These are phyloP conservation scores for Lepidurus apus DNA, from an alignment of 1,140 invertebrate genomes.

Conservation along the genomic window DNA sequence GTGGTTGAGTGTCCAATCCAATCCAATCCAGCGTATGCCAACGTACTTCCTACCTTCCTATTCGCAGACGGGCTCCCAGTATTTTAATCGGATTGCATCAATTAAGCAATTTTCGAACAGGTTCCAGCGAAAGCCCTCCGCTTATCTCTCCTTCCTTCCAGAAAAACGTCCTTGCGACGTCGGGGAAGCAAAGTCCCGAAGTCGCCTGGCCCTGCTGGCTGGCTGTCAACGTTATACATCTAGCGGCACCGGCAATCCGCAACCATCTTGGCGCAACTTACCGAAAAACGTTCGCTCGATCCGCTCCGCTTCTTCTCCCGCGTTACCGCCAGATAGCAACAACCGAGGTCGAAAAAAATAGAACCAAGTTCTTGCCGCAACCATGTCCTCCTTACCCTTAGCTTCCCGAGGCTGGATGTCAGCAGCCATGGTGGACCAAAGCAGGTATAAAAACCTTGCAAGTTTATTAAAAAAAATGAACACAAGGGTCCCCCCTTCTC, in stretches of 20 bases:
- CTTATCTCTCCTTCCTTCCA: background rate
- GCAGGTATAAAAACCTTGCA: slow-evolving; percentile 21
- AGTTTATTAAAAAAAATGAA: background rate
- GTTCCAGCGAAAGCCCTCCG: background rate
- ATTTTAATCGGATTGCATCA: slow-evolving; percentile 7
- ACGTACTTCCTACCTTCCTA: background rate
- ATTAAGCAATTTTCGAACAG: background rate
- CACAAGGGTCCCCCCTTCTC: background rate
- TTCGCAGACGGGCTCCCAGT: background rate
- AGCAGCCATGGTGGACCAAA: slow-evolving; percentile 34
- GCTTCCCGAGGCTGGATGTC: slow-evolving; percentile 32
- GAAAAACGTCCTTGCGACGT: slow-evolving; percentile 2
- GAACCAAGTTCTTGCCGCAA: background rate
- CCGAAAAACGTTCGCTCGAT: too few relatives aligned
- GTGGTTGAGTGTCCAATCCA: too few relatives aligned
- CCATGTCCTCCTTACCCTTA: slow-evolving; percentile 29
- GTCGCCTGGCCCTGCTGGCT: background rate
- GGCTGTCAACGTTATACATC: too few relatives aligned
- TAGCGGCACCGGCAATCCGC: too few relatives aligned
- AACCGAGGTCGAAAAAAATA: too few relatives aligned
- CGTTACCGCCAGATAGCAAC: too few relatives aligned
- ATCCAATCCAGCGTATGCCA: too few relatives aligned
- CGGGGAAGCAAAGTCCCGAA: background rate
- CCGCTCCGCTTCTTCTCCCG: too few relatives aligned
- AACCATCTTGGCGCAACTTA: too few relatives aligned